phyloP scores from a whole-genome alignment of 1,140 invertebrate species.

The Anastatus disparis region DNA sequence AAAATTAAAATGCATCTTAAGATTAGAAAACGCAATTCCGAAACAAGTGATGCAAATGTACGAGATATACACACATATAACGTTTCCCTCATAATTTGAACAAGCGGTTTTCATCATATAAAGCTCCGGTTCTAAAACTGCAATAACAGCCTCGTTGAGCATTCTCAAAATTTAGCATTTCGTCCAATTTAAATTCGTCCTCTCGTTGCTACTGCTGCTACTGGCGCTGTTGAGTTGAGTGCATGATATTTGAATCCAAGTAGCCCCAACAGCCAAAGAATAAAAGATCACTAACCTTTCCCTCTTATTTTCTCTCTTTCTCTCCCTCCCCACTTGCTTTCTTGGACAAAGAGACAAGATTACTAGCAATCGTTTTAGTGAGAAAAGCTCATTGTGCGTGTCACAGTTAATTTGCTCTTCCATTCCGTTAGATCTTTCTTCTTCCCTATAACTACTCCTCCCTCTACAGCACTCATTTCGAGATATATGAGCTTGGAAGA shows the following conservation, averaged over 20 bases:
- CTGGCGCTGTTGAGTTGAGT: neutral
- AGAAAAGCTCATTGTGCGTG: conserved; percentile 50
- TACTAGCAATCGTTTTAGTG: conserved; percentile 52
- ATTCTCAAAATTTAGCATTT: neutral
- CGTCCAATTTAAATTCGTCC: conserved; percentile 5
- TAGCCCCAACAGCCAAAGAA: neutral
- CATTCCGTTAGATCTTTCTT: conserved; percentile 27
- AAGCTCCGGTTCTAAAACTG: too few species aligned
- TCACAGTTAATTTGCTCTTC: conserved; percentile 56
- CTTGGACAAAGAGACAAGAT: conserved; percentile 39
- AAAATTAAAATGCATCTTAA: too few species aligned
- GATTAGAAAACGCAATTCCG: too few species aligned
- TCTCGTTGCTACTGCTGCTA: too few species aligned
- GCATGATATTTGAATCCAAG: conserved; percentile 23
- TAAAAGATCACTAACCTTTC: neutral
- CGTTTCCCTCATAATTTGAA: too few species aligned
- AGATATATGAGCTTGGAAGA: conserved; percentile 56
- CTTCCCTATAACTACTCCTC: conserved; percentile 19
- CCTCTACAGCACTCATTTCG: conserved; percentile 41
- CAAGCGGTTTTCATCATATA: too few species aligned
- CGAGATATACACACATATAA: too few species aligned
- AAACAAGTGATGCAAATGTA: too few species aligned
- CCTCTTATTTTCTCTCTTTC: too few species aligned
- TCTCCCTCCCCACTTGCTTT: too few species aligned
- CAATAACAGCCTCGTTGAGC: neutral